Conservation (phyloP, 2,113 vertebrate species). For the Dendropsophus ebraccatus region DNA sequence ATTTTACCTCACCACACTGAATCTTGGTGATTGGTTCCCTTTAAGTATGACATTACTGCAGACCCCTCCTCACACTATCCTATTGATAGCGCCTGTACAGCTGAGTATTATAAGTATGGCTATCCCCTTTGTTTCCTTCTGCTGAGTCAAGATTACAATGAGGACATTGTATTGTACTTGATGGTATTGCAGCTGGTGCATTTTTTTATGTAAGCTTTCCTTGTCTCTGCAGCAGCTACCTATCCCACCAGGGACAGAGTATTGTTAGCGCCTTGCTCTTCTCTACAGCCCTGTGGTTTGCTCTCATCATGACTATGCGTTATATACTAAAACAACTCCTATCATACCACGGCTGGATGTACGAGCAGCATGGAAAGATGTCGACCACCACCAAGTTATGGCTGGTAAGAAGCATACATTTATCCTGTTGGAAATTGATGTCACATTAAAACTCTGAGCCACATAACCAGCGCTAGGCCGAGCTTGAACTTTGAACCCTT, state of each 20-base stretch:
- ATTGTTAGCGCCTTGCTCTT: slow-evolving; percentile 82
- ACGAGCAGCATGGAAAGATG: slow-evolving; percentile 83
- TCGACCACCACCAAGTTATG: slow-evolving; percentile 88
- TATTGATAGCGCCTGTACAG: no score
- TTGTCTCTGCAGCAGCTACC: slow-evolving; percentile 70
- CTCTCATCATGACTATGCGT: slow-evolving; percentile 88
- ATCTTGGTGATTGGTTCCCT: no score
- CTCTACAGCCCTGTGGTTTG: slow-evolving; percentile 85
- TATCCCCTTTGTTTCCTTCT: no score
- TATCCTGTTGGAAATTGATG: neutral
- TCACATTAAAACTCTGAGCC: neutral
- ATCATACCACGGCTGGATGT: slow-evolving; percentile 91
- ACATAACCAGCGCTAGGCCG: neutral
- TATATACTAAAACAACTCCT: slow-evolving; percentile 86
- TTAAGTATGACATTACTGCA: no score
- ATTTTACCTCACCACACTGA: no score
- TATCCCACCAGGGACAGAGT: slow-evolving; percentile 77
- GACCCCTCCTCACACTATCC: no score
- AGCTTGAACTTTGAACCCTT: neutral
- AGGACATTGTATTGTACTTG: neutral
- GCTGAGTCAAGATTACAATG: no score
- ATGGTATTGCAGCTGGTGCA: neutral
- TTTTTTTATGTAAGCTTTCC: neutral
- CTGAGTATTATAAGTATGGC: no score
- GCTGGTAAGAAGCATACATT: slow-evolving; percentile 77